A percentile compares a stretch with the other conserved stretches of the same genome.
phyloP scores from a whole-genome alignment of 2,888 invertebrate genomes.

The Lysandra bellargus region DNA sequence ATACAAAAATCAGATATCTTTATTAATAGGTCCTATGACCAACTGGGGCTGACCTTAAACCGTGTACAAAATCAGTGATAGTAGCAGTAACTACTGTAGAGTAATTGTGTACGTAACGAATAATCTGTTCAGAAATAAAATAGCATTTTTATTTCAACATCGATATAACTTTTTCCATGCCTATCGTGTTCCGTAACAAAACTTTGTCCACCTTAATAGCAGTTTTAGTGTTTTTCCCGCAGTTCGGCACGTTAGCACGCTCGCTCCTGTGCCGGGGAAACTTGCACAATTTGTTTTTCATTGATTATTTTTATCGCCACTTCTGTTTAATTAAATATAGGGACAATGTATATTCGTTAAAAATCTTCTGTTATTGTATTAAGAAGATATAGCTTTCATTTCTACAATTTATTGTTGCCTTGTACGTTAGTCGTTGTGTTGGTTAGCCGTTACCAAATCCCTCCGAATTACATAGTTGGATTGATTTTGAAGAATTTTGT shows the following conservation, averaged over 20 bases:
- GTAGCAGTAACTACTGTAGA: too few species aligned
- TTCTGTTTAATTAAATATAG: slow-evolving; percentile 43
- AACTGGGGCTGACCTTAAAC: too few species aligned
- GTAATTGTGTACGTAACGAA: too few species aligned
- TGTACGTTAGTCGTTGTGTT: too few species aligned
- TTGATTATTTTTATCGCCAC: slow-evolving; percentile 41
- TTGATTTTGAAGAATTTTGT: too few species aligned
- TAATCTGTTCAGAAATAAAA: too few species aligned
- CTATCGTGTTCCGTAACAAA: slow-evolving; percentile 52
- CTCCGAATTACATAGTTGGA: too few species aligned
- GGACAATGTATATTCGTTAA: neutral
- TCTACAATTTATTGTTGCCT: too few species aligned
- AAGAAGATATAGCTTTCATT: neutral
- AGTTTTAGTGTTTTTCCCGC: slow-evolving; percentile 55
- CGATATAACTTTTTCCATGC: slow-evolving; percentile 41
- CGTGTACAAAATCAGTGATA: too few species aligned
- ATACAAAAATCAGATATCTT: too few species aligned
- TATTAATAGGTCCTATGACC: too few species aligned
- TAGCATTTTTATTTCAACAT: slow-evolving; percentile 29
- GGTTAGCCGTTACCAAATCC: too few species aligned
- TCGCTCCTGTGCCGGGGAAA: slow-evolving; percentile 40
- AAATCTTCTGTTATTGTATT: neutral
- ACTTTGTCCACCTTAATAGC: slow-evolving; percentile 68
- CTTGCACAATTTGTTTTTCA: slow-evolving; percentile 45
- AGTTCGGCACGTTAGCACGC: slow-evolving; percentile 49